Evolutionary conservation across 2,888 invertebrate species (phyloP).

Genomic region (Molorchus minor): DNA sequence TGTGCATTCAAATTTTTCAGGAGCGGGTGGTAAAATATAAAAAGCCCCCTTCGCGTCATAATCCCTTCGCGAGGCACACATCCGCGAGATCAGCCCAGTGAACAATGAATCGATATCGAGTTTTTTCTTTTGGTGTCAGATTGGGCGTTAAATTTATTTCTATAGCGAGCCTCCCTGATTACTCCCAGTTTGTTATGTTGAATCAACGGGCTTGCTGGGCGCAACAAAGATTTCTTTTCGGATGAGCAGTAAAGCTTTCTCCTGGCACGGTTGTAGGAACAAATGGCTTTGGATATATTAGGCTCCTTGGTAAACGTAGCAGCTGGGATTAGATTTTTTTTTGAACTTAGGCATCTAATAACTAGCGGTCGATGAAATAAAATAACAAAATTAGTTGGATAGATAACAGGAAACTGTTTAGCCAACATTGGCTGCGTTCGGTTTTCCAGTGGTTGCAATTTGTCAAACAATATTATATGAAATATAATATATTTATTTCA

Average conservation of each 20-base stretch:
- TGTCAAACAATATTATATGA: no score
- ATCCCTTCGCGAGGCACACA: not conserved
- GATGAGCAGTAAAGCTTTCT: not conserved
- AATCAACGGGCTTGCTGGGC: not conserved
- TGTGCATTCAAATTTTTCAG: not conserved
- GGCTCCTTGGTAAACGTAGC: no score
- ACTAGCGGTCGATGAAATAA: no score
- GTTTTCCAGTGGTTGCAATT: no score
- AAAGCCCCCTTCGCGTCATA: not conserved
- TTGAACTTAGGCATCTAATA: no score
- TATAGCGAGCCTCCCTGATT: not conserved
- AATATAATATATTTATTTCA: no score
- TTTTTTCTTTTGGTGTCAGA: not conserved
- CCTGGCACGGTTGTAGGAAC: not conserved
- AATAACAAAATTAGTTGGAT: no score
- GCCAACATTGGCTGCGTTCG: no score
- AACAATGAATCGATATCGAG: not conserved
- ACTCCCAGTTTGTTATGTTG: not conserved
- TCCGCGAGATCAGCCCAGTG: not conserved
- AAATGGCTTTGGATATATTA: not conserved
- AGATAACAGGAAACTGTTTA: no score
- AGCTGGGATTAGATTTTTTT: no score
- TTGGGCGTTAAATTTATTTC: not conserved
- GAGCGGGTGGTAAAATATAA: not conserved
- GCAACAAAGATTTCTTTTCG: not conserved